These are phyloP conservation scores for Macrobrachium rosenbergii DNA, from an alignment of 1,140 invertebrate genomes.

Conservation along the genomic window DNA sequence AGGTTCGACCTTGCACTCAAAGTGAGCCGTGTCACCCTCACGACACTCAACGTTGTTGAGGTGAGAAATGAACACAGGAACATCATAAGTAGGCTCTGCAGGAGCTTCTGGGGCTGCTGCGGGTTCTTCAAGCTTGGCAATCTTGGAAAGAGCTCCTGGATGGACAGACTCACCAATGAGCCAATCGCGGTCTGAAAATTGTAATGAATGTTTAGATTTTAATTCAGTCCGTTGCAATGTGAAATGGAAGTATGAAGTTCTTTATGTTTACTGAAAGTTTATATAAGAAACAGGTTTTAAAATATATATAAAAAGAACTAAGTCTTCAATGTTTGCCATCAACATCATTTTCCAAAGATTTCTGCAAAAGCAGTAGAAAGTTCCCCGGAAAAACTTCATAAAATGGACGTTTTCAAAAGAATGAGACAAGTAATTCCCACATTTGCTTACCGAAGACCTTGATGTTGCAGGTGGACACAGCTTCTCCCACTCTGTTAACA, in stretches of 20 bases:
- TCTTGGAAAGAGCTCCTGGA: conserved; percentile 89
- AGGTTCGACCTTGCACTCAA: conserved; percentile 95
- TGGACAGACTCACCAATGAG: conserved; percentile 89
- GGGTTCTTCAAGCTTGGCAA: conserved; percentile 88
- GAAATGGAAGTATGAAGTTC: not conserved
- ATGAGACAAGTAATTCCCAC: too few relatives aligned
- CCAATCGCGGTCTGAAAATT: conserved; percentile 80
- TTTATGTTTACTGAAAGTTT: too few relatives aligned
- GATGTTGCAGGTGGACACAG: conserved; percentile 89
- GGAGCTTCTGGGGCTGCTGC: conserved; percentile 72
- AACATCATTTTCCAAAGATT: too few relatives aligned
- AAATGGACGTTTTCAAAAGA: too few relatives aligned
- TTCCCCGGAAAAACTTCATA: too few relatives aligned
- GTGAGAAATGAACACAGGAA: conserved; percentile 90
- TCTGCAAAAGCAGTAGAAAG: too few relatives aligned
- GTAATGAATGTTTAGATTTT: not conserved
- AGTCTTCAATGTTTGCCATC: too few relatives aligned
- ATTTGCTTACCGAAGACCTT: conserved; percentile 80
- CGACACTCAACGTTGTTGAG: conserved; percentile 90
- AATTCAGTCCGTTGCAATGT: not conserved
- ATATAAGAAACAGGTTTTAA: too few relatives aligned
- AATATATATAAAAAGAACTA: too few relatives aligned
- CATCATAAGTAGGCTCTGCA: conserved; percentile 85
- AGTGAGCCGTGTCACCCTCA: conserved; percentile 92
- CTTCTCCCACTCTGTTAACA: conserved; percentile 89